Percentiles rank a stretch among this genome's conserved stretches.
Conservation (phyloP, 2,113 vertebrate genomes). For the Fulmarus glacialis region DNA sequence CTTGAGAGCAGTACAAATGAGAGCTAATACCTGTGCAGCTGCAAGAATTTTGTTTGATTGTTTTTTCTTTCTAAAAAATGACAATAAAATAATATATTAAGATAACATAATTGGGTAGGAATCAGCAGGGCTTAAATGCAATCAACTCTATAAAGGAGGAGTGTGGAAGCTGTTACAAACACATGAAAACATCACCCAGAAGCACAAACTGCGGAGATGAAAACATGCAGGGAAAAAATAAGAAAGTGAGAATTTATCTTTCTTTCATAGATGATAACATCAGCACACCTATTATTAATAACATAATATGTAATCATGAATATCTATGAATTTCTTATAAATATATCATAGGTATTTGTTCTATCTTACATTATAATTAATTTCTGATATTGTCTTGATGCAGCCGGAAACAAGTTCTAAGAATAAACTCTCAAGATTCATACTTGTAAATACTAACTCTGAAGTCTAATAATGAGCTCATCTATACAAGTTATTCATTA, state of each 20-base stretch:
- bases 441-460: not conserved
- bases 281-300: constrained; percentile 13
- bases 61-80: constrained; percentile 17
- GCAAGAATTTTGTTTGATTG: constrained; percentile 40
- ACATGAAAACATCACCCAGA: constrained; percentile 9
- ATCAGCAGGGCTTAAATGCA: constrained; percentile 32
- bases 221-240: constrained; percentile 8
- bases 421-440: not conserved
- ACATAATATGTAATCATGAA: not conserved
- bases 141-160: not conserved
- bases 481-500: not conserved
- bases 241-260: constrained; percentile 11
- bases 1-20: constrained; percentile 36
- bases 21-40: constrained; percentile 37
- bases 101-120: constrained; percentile 42
- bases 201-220: not conserved
- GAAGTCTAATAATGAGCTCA: not conserved
- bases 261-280: not conserved
- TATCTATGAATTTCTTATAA: constrained; percentile 25
- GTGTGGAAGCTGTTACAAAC: not conserved
- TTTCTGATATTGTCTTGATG: constrained; percentile 13
- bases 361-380: constrained; percentile 17
- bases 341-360: not conserved
- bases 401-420: not conserved
- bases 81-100: constrained; percentile 49